Evolutionary conservation across 2,888 invertebrate species (phyloP).

Genomic region (Colostygia pectinataria): DNA sequence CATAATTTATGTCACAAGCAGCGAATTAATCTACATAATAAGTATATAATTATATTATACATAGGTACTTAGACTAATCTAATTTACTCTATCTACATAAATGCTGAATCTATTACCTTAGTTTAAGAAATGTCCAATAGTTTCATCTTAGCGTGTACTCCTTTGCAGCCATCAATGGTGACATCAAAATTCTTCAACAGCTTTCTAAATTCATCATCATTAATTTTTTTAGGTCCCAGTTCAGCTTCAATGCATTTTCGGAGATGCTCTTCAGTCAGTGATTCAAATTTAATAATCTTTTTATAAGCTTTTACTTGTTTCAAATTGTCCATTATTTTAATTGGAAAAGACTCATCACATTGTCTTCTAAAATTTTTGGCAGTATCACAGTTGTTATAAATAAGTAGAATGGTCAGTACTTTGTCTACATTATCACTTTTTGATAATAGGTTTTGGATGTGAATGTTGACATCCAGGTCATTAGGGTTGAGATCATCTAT

Average conservation of each 20-base stretch:
- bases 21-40: conserved; percentile 12
- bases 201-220: conserved; percentile 42
- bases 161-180: conserved; percentile 71
- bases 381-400: conserved; percentile 59
- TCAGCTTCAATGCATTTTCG: conserved; percentile 64
- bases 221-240: conserved; percentile 41
- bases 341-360: conserved; percentile 52
- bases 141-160: conserved; percentile 70
- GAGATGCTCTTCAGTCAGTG: conserved; percentile 54
- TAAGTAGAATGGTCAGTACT: conserved; percentile 60
- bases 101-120: conserved; percentile 17
- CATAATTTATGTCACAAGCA: conserved; percentile 1
- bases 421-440: conserved; percentile 59
- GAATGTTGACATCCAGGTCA: conserved; percentile 47
- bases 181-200: conserved; percentile 68
- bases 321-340: conserved; percentile 47
- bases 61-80: conserved; percentile 8
- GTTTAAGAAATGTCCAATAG: conserved; percentile 42
- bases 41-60: background rate
- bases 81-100: conserved; percentile 14
- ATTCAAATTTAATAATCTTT: conserved; percentile 58
- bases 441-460: conserved; percentile 50
- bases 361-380: conserved; percentile 44
- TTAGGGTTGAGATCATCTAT: conserved; percentile 61
- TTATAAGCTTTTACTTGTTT: conserved; percentile 48